These are phyloP conservation scores for Aurelia coerulea DNA, from an alignment of 30 jellyfish, hydroid and myxozoan genomes.

Conservation along the genomic window DNA sequence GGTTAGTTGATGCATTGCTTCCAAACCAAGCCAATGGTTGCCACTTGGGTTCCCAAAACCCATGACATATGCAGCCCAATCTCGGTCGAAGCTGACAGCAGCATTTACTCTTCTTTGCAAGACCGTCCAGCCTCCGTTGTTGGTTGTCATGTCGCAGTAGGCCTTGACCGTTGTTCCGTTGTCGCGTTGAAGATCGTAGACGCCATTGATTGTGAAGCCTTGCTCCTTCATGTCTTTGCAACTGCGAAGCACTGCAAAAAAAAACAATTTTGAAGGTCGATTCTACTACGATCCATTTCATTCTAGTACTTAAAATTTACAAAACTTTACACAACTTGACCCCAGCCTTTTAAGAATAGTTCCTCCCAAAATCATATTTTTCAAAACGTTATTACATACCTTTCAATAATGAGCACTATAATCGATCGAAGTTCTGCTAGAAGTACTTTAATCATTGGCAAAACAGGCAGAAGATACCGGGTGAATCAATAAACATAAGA, in stretches of 20 bases:
- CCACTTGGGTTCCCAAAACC: constrained; percentile 41
- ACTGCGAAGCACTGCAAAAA: constrained; percentile 5
- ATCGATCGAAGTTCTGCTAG: too few relatives aligned
- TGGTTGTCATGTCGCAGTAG: constrained; percentile 36
- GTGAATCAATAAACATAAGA: too few relatives aligned
- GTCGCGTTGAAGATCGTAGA: constrained; percentile 6
- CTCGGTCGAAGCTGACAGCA: constrained; percentile 18
- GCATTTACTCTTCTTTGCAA: constrained; percentile 18
- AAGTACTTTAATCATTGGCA: too few relatives aligned
- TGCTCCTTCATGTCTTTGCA: constrained; percentile 9
- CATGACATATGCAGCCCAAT: constrained; percentile 19
- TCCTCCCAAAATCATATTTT: too few relatives aligned
- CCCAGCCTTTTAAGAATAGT: too few relatives aligned
- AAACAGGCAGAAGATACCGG: too few relatives aligned
- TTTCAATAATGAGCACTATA: too few relatives aligned
- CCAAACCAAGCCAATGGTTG: constrained; percentile 49
- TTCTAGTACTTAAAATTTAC: too few relatives aligned
- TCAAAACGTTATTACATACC: too few relatives aligned
- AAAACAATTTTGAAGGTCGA: not conserved
- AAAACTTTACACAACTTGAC: too few relatives aligned
- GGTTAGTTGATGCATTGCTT: constrained; percentile 35
- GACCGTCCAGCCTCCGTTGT: constrained; percentile 62
- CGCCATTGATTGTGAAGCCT: constrained; percentile 13
- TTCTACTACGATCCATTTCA: too few relatives aligned
- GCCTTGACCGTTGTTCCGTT: constrained; percentile 23